Conservation (phyloP, 2,113 vertebrate species). For the Nibea albiflora region DNA sequence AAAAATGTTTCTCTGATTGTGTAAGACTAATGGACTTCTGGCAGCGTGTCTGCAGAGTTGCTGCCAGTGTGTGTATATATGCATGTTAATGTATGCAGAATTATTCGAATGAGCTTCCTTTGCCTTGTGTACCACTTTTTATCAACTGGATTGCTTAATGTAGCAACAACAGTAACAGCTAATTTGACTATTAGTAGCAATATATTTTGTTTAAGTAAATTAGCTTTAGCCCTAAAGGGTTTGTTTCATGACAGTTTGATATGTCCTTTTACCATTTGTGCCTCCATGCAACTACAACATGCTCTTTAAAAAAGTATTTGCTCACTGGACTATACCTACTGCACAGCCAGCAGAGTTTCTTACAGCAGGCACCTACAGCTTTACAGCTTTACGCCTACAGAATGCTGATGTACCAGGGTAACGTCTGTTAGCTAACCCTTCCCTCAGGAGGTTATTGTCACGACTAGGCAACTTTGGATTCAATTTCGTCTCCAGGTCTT, state of each 20-base stretch:
- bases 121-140: conserved; percentile 19
- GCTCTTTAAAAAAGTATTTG: background rate
- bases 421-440: no score
- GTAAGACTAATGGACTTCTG: conserved; percentile 62
- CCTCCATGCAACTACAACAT: background rate
- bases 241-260: background rate
- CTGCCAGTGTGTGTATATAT: conserved; percentile 34
- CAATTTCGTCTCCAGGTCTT: no score
- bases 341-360: no score
- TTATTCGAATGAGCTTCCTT: conserved; percentile 41
- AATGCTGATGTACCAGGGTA: no score
- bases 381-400: no score
- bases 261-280: background rate
- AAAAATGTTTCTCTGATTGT: conserved; percentile 34
- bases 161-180: background rate
- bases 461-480: no score
- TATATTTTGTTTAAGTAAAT: conserved; percentile 1
- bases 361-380: no score
- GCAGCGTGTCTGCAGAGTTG: conserved; percentile 24
- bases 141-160: background rate
- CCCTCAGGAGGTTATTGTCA: no score
- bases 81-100: conserved; percentile 15
- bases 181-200: background rate
- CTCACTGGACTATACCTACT: no score
- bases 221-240: no score